Conservation (phyloP, 2,113 vertebrate species). For the Prinia subflava region DNA sequence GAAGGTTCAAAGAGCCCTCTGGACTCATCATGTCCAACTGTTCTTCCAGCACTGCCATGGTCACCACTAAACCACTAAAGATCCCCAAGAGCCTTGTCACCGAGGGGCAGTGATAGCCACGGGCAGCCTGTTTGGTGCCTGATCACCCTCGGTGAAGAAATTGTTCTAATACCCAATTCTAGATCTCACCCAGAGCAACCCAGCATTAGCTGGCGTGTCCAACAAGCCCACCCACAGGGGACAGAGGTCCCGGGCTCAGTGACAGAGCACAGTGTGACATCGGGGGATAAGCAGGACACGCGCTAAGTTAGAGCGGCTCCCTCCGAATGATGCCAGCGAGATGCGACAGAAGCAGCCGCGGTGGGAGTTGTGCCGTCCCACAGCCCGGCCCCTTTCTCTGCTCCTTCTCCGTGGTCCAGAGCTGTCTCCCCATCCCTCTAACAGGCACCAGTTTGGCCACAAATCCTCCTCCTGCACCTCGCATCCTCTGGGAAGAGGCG, state of each 20-base stretch:
- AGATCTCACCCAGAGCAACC: neutral
- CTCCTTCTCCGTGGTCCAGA: neutral
- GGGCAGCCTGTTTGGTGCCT: neutral
- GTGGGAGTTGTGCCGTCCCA: neutral
- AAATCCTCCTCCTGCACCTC: neutral
- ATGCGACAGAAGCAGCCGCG: neutral
- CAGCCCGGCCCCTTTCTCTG: neutral
- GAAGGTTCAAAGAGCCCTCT: neutral
- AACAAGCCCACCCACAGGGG: neutral
- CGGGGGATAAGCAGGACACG: neutral
- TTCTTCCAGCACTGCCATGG: neutral
- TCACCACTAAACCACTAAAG: neutral
- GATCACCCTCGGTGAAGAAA: neutral
- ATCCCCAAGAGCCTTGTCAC: neutral
- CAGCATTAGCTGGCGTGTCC: neutral
- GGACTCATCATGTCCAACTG: neutral
- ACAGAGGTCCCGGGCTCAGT: no score
- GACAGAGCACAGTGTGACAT: neutral
- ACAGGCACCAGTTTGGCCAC: neutral
- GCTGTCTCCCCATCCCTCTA: neutral
- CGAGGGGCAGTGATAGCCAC: neutral
- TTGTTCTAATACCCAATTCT: neutral
- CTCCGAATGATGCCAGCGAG: neutral
- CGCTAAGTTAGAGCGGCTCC: neutral
- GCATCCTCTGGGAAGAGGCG: neutral